Percentiles rank a stretch among this genome's conserved stretches.
Conservation (phyloP, 2,888 invertebrate species). For the Agrochola lota region DNA sequence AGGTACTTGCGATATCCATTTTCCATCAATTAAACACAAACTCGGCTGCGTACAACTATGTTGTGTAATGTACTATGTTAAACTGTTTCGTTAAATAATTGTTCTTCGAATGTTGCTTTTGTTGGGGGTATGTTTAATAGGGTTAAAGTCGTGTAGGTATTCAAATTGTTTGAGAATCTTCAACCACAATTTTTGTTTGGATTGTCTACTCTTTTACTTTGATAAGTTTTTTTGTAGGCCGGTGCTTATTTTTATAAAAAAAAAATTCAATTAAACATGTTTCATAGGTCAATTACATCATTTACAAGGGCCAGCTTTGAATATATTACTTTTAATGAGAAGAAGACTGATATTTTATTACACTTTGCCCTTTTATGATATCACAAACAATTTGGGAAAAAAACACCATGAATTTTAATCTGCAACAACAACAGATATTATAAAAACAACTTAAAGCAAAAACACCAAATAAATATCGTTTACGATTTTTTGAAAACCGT, state of each 20-base stretch:
- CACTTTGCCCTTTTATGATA: background rate
- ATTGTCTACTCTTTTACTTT: no score
- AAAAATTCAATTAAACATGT: background rate
- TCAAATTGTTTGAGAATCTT: background rate
- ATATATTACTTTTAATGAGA: background rate
- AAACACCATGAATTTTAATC: conserved; percentile 43
- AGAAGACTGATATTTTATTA: background rate
- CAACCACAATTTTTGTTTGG: background rate
- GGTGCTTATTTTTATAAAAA: no score
- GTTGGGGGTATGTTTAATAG: background rate
- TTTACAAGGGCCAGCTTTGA: background rate
- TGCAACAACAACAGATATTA: conserved; percentile 49
- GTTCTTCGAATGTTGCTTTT: conserved; percentile 35
- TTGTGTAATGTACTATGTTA: conserved; percentile 47
- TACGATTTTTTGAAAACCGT: conserved; percentile 50
- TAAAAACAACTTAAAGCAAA: conserved; percentile 39
- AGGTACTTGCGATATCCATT: conserved; percentile 65
- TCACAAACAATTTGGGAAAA: background rate
- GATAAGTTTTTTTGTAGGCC: no score
- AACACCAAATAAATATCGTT: conserved; percentile 46
- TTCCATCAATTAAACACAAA: conserved; percentile 68
- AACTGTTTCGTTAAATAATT: conserved; percentile 48
- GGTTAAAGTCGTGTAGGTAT: background rate
- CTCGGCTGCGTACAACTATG: conserved; percentile 58
- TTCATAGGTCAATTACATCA: background rate